Evolutionary conservation across 2,797 vertebrate species (phyloP), one percentile per base, ranked within the genome.

Genomic region (Squalus acanthias): DNA sequence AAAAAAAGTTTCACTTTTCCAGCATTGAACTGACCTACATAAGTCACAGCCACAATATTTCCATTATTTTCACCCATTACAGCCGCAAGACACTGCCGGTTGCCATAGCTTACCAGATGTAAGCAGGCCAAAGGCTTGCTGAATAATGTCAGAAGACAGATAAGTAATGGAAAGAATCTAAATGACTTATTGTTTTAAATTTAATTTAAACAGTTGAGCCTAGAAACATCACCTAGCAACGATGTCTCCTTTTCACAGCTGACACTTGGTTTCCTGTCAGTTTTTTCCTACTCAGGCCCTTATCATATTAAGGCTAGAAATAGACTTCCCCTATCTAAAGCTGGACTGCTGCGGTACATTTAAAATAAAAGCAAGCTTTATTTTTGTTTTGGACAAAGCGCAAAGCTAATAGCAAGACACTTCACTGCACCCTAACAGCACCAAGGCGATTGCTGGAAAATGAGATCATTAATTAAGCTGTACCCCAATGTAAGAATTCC

Each of bases 221-320:
- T 67, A n/a, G 60, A 39, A 93, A 67, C n/a, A 93, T 39, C 63
- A 67, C 63, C 63, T 65, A 39, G 91, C 63, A 93, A 69, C 65
- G 8, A 69, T 46, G 91, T 93, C 91, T 69, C n/a, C 63, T 39
- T 93, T 69, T 93, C 65, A 69, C 63, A 93, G 63, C 17, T 93
- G n/a, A 93, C 65, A 93, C 33, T 93, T 93, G 91, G 91, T 93
- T 93, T 93, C 91, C 91, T 93, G 91, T 93, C 65, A 93, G 63
- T 57, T 93, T 93, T 39, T 93, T 93, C 91, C 91, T 67, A 67
- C 65, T 22, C 91, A 46, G 65, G 20, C 63, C 63, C 91, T 93
- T 93, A 93, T 93, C 91, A 46, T 9, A 46, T 39, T 93, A 24
- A 93, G 91, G 65, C 91, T 39, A 69, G 63, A 93, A 93, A 93